Evolutionary conservation across 2,797 vertebrate genomes (phyloP), one percentile per base, ranked within the genome.

Genomic region (Chrosomus eos): DNA sequence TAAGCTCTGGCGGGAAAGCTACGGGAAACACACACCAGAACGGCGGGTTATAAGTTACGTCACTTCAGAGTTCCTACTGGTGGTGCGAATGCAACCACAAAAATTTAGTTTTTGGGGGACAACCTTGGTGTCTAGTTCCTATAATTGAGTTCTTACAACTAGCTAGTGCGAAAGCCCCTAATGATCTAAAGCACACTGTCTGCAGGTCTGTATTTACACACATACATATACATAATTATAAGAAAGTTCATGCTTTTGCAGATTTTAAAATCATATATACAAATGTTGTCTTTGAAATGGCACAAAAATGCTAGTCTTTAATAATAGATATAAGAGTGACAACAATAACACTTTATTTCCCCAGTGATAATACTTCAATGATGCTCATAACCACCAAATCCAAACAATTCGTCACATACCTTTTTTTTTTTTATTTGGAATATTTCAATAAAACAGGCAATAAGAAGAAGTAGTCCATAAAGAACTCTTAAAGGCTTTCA

Each of bases 381-480:
- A 92, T 88, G 87, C 71, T 90, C 89, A 87, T 91, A 90, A 93
- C 91, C 93, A 93, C 91, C 89, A 92, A 90, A 90, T 88, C 91
- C 92, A 93, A 94, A 92, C 91, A n/a, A n/a, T n/a, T n/a, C n/a
- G 87, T 92, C 93, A 94, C 93, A 93, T 94, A 95, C 86, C n/a
- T n/a, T 93, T 89, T 88, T 88, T 93, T 90, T 89, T 89, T 94
- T 60, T 26, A 95, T 95, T 95, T 94, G 89, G 91, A 95, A 95
- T 92, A 95, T 93, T 95, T 92, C 93, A 91, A 91, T 90, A 95
- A 95, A 95, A 95, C 95, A 95, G 94, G 95, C 95, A 96, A 95
- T 95, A 95, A 92, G 93, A 95, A 92, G 93, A 94, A 90, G 93
- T 91, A 93, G 94, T 95, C 91, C 93, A 92, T 94, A 94, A 94